phyloP scores from a whole-genome alignment of 2,888 invertebrate genomes.

The Helicoverpa assulta region DNA sequence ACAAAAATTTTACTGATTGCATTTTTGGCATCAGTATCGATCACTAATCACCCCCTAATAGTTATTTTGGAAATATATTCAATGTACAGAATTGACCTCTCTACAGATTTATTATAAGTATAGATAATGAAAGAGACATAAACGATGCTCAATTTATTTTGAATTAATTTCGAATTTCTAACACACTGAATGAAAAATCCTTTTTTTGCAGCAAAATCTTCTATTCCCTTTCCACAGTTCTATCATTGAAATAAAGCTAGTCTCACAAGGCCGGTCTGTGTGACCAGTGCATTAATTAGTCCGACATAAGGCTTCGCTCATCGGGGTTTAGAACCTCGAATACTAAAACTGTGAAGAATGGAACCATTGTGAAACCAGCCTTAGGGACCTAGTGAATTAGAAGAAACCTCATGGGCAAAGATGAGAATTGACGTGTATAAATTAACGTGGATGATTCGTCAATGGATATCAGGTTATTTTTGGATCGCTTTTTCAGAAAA shows the following conservation, averaged over 20 bases:
- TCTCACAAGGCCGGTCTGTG: constrained; percentile 25
- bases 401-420: constrained; percentile 14
- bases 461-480: background rate
- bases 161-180: no score
- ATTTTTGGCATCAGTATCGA: no score
- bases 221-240: background rate
- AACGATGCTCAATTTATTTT: no score
- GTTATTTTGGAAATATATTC: no score
- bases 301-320: constrained; percentile 50
- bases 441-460: background rate
- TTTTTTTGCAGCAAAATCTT: background rate
- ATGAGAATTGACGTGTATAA: background rate
- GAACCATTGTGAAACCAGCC: constrained; percentile 23
- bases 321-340: constrained; percentile 37
- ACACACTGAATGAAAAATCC: no score
- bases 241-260: constrained; percentile 22
- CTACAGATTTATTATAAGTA: no score
- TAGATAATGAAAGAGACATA: no score
- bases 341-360: constrained; percentile 41
- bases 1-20: no score
- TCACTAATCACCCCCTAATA: no score
- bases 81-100: no score
- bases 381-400: constrained; percentile 28
- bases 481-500: no score
- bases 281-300: constrained; percentile 55